A percentile compares a stretch with the other conserved stretches of the same genome.
These are phyloP conservation scores for Alosa alosa DNA, from an alignment of 2,113 vertebrate species.

Conservation along the genomic window DNA sequence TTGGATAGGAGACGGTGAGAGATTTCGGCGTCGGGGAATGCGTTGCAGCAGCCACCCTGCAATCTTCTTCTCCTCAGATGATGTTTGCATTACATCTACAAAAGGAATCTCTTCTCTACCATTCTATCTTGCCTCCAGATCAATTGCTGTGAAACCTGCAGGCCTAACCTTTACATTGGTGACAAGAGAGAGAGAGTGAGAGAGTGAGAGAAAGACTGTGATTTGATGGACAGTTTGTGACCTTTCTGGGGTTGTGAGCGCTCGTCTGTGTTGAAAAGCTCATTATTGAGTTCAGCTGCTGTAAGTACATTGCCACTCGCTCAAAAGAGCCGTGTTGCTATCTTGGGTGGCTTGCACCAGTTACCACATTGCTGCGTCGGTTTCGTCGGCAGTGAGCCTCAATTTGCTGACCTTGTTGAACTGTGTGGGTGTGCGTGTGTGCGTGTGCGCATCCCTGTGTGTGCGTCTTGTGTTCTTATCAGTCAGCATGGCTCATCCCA, in stretches of 20 bases:
- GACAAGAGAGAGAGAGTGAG: not conserved
- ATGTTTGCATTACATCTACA: not conserved
- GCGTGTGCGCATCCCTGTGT: no score
- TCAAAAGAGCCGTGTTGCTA: not conserved
- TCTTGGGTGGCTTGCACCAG: not conserved
- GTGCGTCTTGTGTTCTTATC: no score
- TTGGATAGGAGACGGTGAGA: not conserved
- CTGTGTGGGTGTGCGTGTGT: not conserved
- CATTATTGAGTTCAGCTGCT: not conserved
- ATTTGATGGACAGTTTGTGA: conserved; percentile 16
- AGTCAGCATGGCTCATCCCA: no score
- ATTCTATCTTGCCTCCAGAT: not conserved
- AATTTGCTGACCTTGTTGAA: not conserved
- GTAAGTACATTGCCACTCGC: not conserved
- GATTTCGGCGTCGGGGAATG: not conserved
- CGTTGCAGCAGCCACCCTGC: not conserved
- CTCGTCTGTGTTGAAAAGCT: not conserved
- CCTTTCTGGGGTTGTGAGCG: conserved; percentile 2
- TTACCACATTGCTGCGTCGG: not conserved
- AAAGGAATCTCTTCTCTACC: not conserved
- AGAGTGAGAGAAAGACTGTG: not conserved
- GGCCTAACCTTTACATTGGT: conserved; percentile 11
- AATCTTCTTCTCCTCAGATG: not conserved
- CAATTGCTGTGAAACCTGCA: conserved; percentile 1
- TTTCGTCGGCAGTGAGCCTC: not conserved